A percentile compares a stretch with the other conserved stretches of the same genome.
Conservation (phyloP, 1,140 invertebrate species). For the Camponotus pennsylvanicus region DNA sequence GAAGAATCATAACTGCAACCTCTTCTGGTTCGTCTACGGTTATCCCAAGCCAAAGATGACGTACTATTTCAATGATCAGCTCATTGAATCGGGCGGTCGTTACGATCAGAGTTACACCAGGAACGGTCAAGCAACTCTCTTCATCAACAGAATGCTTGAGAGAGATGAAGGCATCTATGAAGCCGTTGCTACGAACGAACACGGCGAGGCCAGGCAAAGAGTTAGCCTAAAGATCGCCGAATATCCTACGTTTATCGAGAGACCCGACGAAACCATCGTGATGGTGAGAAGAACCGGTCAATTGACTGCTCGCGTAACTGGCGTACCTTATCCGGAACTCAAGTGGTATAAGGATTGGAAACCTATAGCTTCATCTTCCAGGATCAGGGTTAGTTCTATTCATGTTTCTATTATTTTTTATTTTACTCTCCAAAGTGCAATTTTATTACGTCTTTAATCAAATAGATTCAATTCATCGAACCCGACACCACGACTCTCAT, state of each 20-base stretch:
- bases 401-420: slow-evolving; percentile 6
- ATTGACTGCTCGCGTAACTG: slow-evolving; percentile 94
- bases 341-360: slow-evolving; percentile 99
- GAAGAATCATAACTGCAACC: slow-evolving; percentile 94
- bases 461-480: slow-evolving; percentile 92
- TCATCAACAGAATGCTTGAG: slow-evolving; percentile 95
- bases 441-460: not conserved
- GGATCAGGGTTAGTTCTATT: slow-evolving; percentile 90
- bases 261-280: slow-evolving; percentile 93
- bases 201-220: slow-evolving; percentile 94
- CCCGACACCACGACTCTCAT: slow-evolving; percentile 94
- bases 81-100: slow-evolving; percentile 92
- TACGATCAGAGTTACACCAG: slow-evolving; percentile 95
- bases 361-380: slow-evolving; percentile 92
- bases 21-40: slow-evolving; percentile 97
- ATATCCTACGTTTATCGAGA: slow-evolving; percentile 95
- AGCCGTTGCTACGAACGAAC: slow-evolving; percentile 96
- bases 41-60: slow-evolving; percentile 96
- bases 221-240: slow-evolving; percentile 96
- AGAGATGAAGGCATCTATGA: slow-evolving; percentile 97
- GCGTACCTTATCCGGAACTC: slow-evolving; percentile 97
- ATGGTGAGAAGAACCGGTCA: slow-evolving; percentile 91
- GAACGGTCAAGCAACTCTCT: slow-evolving; percentile 95
- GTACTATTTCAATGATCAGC: slow-evolving; percentile 94
- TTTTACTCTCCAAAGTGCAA: not conserved